Percentiles rank a stretch among this genome's conserved stretches.
These are phyloP conservation scores for Lydus trimaculatus DNA, from an alignment of 2,888 invertebrate species.

Conservation along the genomic window DNA sequence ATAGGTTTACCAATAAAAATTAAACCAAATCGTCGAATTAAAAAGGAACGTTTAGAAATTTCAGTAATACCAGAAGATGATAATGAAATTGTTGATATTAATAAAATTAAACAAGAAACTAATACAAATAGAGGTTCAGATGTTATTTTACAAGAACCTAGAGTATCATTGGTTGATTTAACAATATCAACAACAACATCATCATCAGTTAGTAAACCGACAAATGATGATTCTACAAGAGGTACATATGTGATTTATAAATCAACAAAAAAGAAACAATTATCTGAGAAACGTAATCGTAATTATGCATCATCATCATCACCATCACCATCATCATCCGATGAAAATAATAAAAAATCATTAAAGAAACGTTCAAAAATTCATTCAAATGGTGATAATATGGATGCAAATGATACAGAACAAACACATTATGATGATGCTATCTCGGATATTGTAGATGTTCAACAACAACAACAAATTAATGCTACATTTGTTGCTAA, in stretches of 20 bases:
- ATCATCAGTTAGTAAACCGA: background rate
- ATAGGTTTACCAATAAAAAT: slow-evolving; percentile 40
- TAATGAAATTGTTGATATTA: background rate
- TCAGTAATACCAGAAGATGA: slow-evolving; percentile 16
- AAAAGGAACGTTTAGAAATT: slow-evolving; percentile 14
- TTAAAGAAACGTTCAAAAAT: slow-evolving; percentile 39
- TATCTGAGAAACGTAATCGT: slow-evolving; percentile 16
- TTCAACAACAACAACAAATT: slow-evolving; percentile 12
- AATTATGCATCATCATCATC: too few relatives aligned
- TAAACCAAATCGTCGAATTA: slow-evolving; percentile 31
- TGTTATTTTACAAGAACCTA: slow-evolving; percentile 42
- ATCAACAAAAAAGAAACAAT: slow-evolving; percentile 21
- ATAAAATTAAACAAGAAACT: slow-evolving; percentile 19
- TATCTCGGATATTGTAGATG: slow-evolving; percentile 38
- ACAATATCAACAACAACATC: slow-evolving; percentile 25
- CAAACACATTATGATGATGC: slow-evolving; percentile 62
- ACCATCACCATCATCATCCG: too few relatives aligned
- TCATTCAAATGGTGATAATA: slow-evolving; percentile 17
- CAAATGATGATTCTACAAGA: slow-evolving; percentile 14
- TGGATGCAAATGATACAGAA: slow-evolving; percentile 27
- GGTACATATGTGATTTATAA: slow-evolving; percentile 21
- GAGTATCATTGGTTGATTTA: slow-evolving; percentile 14
- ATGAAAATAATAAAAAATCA: slow-evolving; percentile 14
- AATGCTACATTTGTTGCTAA: slow-evolving; percentile 30
- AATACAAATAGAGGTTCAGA: slow-evolving; percentile 42